Conservation (phyloP, 2,888 invertebrate species). For the Scaptodrosophila latifasciaeformis region DNA sequence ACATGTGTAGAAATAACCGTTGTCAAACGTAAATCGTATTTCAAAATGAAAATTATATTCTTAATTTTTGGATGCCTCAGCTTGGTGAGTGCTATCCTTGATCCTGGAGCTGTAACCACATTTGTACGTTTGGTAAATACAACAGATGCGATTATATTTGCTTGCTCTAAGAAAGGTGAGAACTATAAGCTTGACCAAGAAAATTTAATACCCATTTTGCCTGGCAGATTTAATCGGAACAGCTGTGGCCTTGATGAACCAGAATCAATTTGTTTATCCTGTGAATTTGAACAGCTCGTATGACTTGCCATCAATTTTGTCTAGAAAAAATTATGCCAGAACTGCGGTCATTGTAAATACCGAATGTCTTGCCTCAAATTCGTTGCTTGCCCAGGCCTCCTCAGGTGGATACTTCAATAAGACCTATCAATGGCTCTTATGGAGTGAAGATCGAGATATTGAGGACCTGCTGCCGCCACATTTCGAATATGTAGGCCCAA, state of each 20-base stretch:
- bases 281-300: slow-evolving; percentile 38
- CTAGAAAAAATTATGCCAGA: slow-evolving; percentile 41
- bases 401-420: slow-evolving; percentile 63
- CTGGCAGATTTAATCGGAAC: too few relatives aligned
- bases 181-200: too few relatives aligned
- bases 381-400: slow-evolving; percentile 48
- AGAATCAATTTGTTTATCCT: slow-evolving; percentile 44
- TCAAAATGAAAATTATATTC: too few relatives aligned
- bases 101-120: too few relatives aligned
- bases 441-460: slow-evolving; percentile 45
- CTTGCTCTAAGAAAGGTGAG: slow-evolving; percentile 52
- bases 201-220: too few relatives aligned
- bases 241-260: slow-evolving; percentile 36
- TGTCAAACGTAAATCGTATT: too few relatives aligned
- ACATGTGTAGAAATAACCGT: too few relatives aligned
- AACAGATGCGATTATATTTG: slow-evolving; percentile 51
- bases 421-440: slow-evolving; percentile 71
- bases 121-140: slow-evolving; percentile 15
- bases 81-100: too few relatives aligned
- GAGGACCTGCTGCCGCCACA: slow-evolving; percentile 35
- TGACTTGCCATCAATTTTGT: slow-evolving; percentile 35
- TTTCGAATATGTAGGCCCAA: slow-evolving; percentile 62
- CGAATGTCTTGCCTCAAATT: slow-evolving; percentile 35
- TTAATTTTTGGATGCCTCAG: too few relatives aligned
- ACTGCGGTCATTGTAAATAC: slow-evolving; percentile 60